Percentiles rank a stretch among this genome's conserved stretches.
Evolutionary conservation across 2,888 invertebrate genomes (phyloP).

Genomic region (Phalera bucephala): DNA sequence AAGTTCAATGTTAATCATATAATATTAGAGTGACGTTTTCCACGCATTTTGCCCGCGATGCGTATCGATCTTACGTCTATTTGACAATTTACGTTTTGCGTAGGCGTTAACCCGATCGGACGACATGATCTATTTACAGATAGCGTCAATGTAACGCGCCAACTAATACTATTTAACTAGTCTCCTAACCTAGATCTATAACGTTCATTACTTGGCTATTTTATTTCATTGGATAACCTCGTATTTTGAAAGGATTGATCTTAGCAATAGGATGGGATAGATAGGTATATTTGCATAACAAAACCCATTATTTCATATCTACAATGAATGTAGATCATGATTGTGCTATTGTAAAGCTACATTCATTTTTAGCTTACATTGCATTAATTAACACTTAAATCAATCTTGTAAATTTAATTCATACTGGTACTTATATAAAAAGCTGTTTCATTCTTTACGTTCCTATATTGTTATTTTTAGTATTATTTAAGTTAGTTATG

Average conservation of each 20-base stretch:
- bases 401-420: background rate
- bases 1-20: slow-evolving; percentile 28
- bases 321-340: slow-evolving; percentile 4
- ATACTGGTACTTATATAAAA: background rate
- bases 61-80: slow-evolving; percentile 18
- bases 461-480: background rate
- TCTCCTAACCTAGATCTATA: slow-evolving; percentile 47
- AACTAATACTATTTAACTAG: slow-evolving; percentile 58
- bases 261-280: slow-evolving; percentile 4
- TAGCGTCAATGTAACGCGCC: slow-evolving; percentile 68
- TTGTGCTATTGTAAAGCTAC: background rate
- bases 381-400: slow-evolving; percentile 7
- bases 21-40: background rate
- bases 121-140: slow-evolving; percentile 63
- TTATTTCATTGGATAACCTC: background rate
- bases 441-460: background rate
- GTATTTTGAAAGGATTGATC: background rate
- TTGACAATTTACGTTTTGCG: slow-evolving; percentile 27
- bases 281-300: slow-evolving; percentile 16
- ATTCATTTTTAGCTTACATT: slow-evolving; percentile 8
- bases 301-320: slow-evolving; percentile 10
- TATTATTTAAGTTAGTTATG: background rate
- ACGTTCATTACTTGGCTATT: slow-evolving; percentile 6
- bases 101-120: slow-evolving; percentile 42
- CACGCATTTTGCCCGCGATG: slow-evolving; percentile 1